These are phyloP conservation scores for Peromyscus leucopus DNA, from an alignment of 2,113 vertebrate genomes.

Conservation along the genomic window DNA sequence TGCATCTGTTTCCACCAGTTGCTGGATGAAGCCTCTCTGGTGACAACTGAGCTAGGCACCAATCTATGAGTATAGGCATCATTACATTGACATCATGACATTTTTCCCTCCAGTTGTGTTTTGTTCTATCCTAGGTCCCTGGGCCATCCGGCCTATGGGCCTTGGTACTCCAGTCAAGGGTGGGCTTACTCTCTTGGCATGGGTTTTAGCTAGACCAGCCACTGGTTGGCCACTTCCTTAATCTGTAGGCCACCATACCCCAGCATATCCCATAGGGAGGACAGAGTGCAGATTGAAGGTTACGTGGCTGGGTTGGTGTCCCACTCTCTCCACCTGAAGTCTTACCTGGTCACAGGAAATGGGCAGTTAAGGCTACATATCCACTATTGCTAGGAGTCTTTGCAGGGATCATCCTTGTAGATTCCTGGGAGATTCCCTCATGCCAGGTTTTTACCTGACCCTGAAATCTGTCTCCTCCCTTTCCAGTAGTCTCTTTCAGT, in stretches of 20 bases:
- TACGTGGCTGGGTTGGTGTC: not conserved
- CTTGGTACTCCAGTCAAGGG: not conserved
- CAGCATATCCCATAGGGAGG: not conserved
- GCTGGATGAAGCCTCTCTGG: not conserved
- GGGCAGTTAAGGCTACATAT: not conserved
- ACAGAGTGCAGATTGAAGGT: not conserved
- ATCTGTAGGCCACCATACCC: not conserved
- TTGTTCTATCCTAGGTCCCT: not conserved
- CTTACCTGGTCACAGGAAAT: not conserved
- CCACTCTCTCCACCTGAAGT: not conserved
- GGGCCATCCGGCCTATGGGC: not conserved
- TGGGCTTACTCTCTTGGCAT: not conserved
- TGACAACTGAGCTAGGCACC: not conserved
- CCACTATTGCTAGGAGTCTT: not conserved
- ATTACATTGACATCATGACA: not conserved
- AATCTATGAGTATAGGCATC: not conserved
- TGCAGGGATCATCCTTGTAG: not conserved
- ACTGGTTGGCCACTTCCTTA: not conserved
- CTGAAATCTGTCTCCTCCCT: not conserved
- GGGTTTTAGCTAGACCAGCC: not conserved
- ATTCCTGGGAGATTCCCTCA: not conserved
- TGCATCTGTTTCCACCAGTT: not conserved
- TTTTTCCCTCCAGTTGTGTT: not conserved
- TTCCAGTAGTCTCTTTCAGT: not conserved
- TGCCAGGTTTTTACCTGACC: not conserved